These are phyloP conservation scores for Pangasius djambal DNA, from an alignment of 2,797 vertebrate genomes.

Conservation along the genomic window DNA sequence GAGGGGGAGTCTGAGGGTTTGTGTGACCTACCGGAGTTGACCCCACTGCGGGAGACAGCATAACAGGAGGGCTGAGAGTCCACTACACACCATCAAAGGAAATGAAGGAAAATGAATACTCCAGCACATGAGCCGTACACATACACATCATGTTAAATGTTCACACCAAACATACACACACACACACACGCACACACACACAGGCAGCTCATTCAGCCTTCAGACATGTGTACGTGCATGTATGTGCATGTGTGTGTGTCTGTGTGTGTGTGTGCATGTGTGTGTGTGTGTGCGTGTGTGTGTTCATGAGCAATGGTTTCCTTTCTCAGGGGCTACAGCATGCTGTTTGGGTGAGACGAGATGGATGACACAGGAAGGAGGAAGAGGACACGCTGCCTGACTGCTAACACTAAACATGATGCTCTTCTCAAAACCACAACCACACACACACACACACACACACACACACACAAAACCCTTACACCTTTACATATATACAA, in stretches of 20 bases:
- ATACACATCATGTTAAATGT: constrained; percentile 51
- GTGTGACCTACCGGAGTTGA: constrained; percentile 59
- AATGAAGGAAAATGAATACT: constrained; percentile 56
- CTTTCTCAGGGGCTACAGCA: constrained; percentile 77
- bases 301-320: constrained; percentile 81
- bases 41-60: constrained; percentile 60
- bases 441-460: not conserved
- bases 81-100: constrained; percentile 58
- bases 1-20: constrained; percentile 52
- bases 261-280: not conserved
- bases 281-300: constrained; percentile 63
- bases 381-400: constrained; percentile 43
- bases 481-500: not conserved
- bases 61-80: constrained; percentile 54
- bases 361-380: constrained; percentile 71
- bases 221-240: constrained; percentile 10
- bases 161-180: constrained; percentile 43
- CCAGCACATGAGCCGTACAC: constrained; percentile 55
- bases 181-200: constrained; percentile 4
- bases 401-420: constrained; percentile 37
- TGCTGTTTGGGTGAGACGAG: constrained; percentile 75
- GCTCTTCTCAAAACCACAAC: not conserved
- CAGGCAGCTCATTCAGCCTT: constrained; percentile 27
- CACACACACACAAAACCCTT: not conserved
- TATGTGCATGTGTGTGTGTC: no score